Conservation (phyloP, 2,888 invertebrate species). For the Ectropis crepuscularia region DNA sequence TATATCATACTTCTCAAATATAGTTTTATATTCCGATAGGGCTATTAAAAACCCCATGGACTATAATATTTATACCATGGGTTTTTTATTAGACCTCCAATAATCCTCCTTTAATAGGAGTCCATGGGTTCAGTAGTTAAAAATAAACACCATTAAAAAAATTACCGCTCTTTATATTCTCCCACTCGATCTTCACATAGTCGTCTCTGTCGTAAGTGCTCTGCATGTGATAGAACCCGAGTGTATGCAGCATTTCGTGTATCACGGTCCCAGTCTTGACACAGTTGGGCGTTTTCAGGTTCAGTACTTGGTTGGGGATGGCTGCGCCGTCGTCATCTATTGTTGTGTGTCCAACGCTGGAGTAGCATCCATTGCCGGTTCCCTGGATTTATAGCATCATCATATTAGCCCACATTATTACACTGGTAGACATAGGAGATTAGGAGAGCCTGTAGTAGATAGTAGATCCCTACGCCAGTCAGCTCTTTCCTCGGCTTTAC, state of each 20-base stretch:
- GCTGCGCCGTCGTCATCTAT: constrained; percentile 55
- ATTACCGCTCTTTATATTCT: constrained; percentile 87
- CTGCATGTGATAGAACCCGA: constrained; percentile 94
- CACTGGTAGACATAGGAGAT: no score
- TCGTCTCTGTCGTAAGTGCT: constrained; percentile 91
- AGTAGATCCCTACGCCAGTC: no score
- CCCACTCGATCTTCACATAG: constrained; percentile 89
- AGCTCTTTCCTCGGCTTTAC: no score
- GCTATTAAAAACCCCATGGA: no score
- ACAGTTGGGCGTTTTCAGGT: constrained; percentile 78
- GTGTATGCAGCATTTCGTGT: constrained; percentile 91
- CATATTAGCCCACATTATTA: no score
- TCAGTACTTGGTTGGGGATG: constrained; percentile 71
- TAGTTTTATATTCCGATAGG: no score
- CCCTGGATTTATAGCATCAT: constrained; percentile 85
- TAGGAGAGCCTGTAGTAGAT: no score
- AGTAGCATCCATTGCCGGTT: constrained; percentile 85
- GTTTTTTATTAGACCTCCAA: no score
- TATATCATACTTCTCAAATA: no score
- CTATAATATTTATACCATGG: no score
- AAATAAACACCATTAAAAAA: not conserved
- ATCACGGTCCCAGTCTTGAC: constrained; percentile 87
- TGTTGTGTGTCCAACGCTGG: constrained; percentile 69
- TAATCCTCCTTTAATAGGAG: no score
- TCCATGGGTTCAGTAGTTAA: no score